Conservation (phyloP, 2,797 vertebrate species). For the Babyrousa celebensis region DNA sequence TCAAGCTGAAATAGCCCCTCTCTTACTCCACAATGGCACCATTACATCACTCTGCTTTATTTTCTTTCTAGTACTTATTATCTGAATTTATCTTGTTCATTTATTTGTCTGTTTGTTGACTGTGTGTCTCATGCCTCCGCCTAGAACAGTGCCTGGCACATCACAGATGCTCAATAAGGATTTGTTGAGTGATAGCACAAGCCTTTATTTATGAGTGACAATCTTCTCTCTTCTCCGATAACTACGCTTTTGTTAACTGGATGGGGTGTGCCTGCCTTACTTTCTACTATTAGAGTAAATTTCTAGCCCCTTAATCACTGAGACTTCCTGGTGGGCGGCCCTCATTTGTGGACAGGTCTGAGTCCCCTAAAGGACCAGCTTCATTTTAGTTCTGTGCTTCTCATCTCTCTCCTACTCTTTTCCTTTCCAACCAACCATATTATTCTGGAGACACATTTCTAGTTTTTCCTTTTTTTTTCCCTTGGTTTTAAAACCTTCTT, state of each 20-base stretch:
- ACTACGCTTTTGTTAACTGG: constrained; percentile 65
- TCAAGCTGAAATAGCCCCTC: neutral
- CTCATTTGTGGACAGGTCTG: neutral
- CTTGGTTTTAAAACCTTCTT: neutral
- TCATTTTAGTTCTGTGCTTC: neutral
- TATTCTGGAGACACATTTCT: neutral
- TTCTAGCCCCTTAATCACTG: neutral
- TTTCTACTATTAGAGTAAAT: neutral
- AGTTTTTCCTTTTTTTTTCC: constrained; percentile 26
- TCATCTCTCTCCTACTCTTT: neutral
- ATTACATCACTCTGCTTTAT: neutral
- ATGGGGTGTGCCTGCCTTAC: neutral
- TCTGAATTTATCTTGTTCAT: constrained; percentile 12
- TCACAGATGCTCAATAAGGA: constrained; percentile 38
- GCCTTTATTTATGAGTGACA: constrained; percentile 43
- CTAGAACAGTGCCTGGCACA: constrained; percentile 70
- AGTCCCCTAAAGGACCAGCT: neutral
- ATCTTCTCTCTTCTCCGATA: constrained; percentile 8
- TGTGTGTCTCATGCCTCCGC: neutral
- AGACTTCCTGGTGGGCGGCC: neutral
- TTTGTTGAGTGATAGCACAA: constrained; percentile 47
- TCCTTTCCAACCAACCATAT: neutral
- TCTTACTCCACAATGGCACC: neutral
- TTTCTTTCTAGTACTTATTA: neutral
- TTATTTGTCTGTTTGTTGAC: constrained; percentile 37